Evolutionary conservation across 2,888 invertebrate genomes (phyloP), one percentile per base, ranked within the genome.

Genomic region (Cosmopolites sordidus): DNA sequence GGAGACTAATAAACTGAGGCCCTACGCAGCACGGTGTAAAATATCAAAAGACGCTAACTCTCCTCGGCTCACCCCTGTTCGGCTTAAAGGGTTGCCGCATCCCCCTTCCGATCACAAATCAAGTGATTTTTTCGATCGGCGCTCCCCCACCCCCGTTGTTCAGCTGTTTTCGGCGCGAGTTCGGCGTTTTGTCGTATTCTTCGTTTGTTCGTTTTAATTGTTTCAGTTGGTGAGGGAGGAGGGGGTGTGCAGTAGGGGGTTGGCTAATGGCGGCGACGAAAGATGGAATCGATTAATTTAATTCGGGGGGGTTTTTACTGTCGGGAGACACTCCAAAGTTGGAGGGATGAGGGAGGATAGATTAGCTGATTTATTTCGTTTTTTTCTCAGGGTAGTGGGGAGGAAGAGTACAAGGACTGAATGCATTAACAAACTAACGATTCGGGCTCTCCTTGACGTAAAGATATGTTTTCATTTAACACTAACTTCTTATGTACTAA

Each of bases 1-100:
- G 48, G 56, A 48, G 48, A 22, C 49, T 56, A 56, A 56, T 56
- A 52, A 56, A 56, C 52, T 27, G 45, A 49, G 8, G 33, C 56
- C 52, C 52, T 56, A 48, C 3, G 51, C 45, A 51, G 48, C 53
- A 50, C 47, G 57, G 54, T 48, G 47, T 58, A 48, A 54, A 58
- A 58, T 58, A 58, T 58, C 58, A 58, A 54, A 57, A 58, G 58
- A 58, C 54, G 56, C 53, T 56, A 58, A 58, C 49, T 56, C 56
- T 53, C 49, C 50, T 50, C 41, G 40, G 38, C 43, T 48, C 55
- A 30, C 56, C 49, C 50, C 33, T 11, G 22, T 12, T 33, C 33
- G 33, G 33, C 5, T 11, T 3, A 33, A 33, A 33, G 33, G 33
- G 33, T 33, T 33, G 33, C 12, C 33, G 33, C n/a, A 11, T 11